Evolutionary conservation across 1,140 invertebrate genomes (phyloP), one percentile per base, ranked within the genome.

Genomic region (Ceratina australensis): DNA sequence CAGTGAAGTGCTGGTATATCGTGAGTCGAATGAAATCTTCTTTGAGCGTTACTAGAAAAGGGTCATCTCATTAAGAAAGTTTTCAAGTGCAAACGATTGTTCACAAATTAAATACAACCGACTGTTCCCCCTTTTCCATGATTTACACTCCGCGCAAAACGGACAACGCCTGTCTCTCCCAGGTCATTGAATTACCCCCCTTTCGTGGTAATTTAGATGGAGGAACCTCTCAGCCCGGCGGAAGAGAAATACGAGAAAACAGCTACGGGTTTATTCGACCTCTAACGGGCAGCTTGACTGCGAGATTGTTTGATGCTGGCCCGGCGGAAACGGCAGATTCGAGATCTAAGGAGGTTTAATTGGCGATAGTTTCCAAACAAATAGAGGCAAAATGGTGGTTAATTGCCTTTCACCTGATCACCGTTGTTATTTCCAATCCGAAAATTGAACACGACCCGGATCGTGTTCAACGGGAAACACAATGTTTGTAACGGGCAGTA

Each of bases 291-390:
- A 22, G 42, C 5, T 61, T 5, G 60, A 64, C 20, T 24, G 20
- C 33, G 16, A n/a, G 47, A 54, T 33, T 60, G 47, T 42, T 54
- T 7, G 26, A 54, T 24, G 8, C 3, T 2, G 10, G 7, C 13
- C 50, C 49, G n/a, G n/a, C n/a, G 65, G 12, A 33, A 52, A 64
- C 47, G n/a, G 1, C 28, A 47, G n/a, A 4, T 47, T 28, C 47
- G 2, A 73, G 18, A 50, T 54, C 10, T 49, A 12, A 12, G 33
- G 20, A 18, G 49, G 47, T 73, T 73, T 54, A 73, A 73, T 64
- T 54, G 64, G 18, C 60, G 49, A 54, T 50, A 54, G 26, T n/a
- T 20, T 26, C 50, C 13, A 13, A 33, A 18, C 20, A n/a, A 16
- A 16, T 20, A 13, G 16, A 75, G 22, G 18, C 22, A 57, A 54